A percentile compares a stretch with the other conserved stretches of the same genome.
phyloP scores from a whole-genome alignment of 1,140 invertebrate species.

The Scaptomyza graminum region DNA sequence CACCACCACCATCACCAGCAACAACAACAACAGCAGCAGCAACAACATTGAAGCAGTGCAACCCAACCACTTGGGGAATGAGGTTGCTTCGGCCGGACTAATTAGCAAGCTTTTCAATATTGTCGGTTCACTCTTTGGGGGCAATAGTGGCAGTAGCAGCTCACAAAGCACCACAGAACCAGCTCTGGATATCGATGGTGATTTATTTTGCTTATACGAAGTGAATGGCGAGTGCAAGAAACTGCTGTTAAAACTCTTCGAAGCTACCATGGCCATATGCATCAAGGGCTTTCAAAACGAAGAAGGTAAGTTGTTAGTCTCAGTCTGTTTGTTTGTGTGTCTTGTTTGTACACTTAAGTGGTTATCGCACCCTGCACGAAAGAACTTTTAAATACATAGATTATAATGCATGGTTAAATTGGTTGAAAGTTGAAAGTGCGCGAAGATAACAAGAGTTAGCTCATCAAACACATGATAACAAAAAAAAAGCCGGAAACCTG shows the following conservation, averaged over 20 bases:
- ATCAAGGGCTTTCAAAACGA: conserved; percentile 81
- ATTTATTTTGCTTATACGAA: conserved; percentile 67
- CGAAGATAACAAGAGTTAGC: too few relatives aligned
- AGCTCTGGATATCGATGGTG: conserved; percentile 56
- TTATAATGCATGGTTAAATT: neutral
- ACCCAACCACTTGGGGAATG: conserved; percentile 29
- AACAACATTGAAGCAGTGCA: conserved; percentile 13
- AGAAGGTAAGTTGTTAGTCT: conserved; percentile 66
- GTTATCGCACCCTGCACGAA: conserved; percentile 11
- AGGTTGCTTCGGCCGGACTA: conserved; percentile 42
- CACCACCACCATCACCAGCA: neutral
- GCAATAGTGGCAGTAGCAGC: conserved; percentile 14
- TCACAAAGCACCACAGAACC: neutral
- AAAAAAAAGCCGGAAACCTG: too few relatives aligned
- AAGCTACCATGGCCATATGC: conserved; percentile 81
- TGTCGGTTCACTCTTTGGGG: conserved; percentile 70
- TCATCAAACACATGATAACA: too few relatives aligned
- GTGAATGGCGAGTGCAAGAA: conserved; percentile 77
- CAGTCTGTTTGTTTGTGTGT: neutral
- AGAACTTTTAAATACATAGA: neutral
- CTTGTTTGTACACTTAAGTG: conserved; percentile 37
- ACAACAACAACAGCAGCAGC: neutral
- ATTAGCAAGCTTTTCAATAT: conserved; percentile 70
- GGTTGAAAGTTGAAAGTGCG: too few relatives aligned
- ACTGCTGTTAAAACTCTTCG: conserved; percentile 75